Evolutionary conservation across 2,888 invertebrate genomes (phyloP), one percentile per base, ranked within the genome.

Genomic region (Drosophila emarginata): DNA sequence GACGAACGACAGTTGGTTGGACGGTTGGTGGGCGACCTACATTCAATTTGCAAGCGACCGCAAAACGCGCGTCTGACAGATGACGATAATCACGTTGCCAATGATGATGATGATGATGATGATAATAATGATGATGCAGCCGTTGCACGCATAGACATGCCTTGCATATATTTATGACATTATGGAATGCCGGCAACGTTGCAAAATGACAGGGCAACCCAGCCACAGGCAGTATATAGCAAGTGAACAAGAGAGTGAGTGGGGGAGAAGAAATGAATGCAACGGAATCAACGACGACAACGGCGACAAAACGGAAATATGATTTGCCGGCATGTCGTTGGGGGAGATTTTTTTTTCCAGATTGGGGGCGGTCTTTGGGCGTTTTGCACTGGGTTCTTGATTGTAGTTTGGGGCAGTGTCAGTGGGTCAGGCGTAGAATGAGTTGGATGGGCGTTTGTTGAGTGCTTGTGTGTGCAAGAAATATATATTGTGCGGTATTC

Each of bases 1-100:
- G 84, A 76, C 79, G 72, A 60, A 72, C 65, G 45, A 45, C 45
- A 54, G 73, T 63, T 72, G 64, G 39, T 36, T 12, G 39, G 51
- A n/a, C 23, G 37, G 18, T 65, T 61, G 63, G 32, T 57, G 70
- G 65, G 56, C 84, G 83, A 84, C 83, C 83, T 84, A 84, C 83
- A 88, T 84, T 84, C 88, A 84, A 84, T 84, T 84, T 84, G 87
- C 73, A 66, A 69, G 74, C 67, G 72, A 81, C 85, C 89, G 82
- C 89, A 87, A 66, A 67, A 80, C 78, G 65, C 82, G 80, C 78
- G 86, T 81, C 88, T 77, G 81, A 82, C 81, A 81, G 82, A 71
- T 85, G 86, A 85, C 88, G 87, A 80, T 87, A 78, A 72, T 72
- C 40, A 40, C 53, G 61, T 39, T 28, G 28, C 12, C 53, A 32